Evolutionary conservation across 2,113 vertebrate genomes (phyloP).

Genomic region (Physeter macrocephalus): DNA sequence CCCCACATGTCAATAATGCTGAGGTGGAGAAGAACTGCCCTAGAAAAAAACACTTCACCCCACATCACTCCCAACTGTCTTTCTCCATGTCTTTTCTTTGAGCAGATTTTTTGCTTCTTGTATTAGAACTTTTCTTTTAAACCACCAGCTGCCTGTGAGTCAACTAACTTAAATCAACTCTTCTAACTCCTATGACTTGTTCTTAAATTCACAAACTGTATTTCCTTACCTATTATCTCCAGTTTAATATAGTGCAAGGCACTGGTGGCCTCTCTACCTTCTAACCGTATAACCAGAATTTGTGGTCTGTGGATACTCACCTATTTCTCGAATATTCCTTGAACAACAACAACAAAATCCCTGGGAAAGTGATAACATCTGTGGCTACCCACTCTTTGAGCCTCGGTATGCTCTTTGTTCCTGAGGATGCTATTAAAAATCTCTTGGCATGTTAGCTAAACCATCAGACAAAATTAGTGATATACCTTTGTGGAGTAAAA

Average conservation of each 20-base stretch:
- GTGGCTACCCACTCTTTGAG: not conserved
- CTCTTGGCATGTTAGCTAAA: not conserved
- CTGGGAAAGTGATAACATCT: not conserved
- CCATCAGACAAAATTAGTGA: not conserved
- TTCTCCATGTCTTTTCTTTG: not conserved
- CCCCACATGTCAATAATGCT: not conserved
- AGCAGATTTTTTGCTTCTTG: not conserved
- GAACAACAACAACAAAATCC: not conserved
- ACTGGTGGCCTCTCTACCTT: not conserved
- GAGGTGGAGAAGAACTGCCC: not conserved
- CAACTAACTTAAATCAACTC: not conserved
- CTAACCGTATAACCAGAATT: not conserved
- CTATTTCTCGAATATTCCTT: not conserved
- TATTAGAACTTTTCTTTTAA: not conserved
- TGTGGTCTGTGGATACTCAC: not conserved
- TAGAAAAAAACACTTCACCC: not conserved
- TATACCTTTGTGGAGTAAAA: not conserved
- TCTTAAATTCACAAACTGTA: not conserved
- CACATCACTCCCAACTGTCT: not conserved
- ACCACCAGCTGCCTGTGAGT: not conserved
- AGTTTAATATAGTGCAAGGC: not conserved
- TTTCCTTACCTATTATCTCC: not conserved
- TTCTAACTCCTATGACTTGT: not conserved
- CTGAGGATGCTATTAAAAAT: not conserved
- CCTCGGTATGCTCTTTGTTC: not conserved